A percentile compares a stretch with the other conserved stretches of the same genome.
phyloP scores from a whole-genome alignment of 2,797 vertebrate species.

The Pristis pectinata region DNA sequence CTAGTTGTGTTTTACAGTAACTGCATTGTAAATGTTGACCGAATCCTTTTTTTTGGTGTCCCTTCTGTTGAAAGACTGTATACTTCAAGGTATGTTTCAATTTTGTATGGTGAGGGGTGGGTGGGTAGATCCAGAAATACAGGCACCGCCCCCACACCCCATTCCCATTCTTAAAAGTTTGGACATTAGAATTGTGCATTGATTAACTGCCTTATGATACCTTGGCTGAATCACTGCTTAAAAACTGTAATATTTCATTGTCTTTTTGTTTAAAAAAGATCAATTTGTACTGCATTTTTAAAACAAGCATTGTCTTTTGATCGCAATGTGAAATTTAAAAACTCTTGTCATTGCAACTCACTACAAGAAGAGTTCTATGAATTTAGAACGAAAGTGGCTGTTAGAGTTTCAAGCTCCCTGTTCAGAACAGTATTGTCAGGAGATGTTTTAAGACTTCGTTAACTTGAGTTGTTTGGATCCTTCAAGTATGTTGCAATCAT shows the following conservation, averaged over 20 bases:
- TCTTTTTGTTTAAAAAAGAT: not conserved
- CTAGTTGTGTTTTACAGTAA: not conserved
- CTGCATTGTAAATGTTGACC: not conserved
- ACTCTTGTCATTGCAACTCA: not conserved
- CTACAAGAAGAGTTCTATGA: not conserved
- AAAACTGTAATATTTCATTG: not conserved
- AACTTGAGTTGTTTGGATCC: not conserved
- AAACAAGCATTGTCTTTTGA: too few species aligned
- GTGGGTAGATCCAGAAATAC: not conserved
- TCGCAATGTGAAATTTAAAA: not conserved
- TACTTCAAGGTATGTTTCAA: not conserved
- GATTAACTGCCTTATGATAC: not conserved
- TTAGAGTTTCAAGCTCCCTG: not conserved
- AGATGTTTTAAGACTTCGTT: not conserved
- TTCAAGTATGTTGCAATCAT: too few species aligned
- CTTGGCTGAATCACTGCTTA: not conserved
- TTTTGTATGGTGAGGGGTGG: not conserved
- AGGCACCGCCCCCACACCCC: too few species aligned
- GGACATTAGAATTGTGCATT: not conserved
- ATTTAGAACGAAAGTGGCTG: not conserved
- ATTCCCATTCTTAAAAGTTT: not conserved
- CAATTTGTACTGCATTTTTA: too few species aligned
- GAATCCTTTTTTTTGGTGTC: not conserved
- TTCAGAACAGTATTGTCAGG: not conserved
- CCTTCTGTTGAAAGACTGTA: not conserved